These are phyloP conservation scores for Vollenhovia emeryi DNA, from an alignment of 1,140 invertebrate species.

Conservation along the genomic window DNA sequence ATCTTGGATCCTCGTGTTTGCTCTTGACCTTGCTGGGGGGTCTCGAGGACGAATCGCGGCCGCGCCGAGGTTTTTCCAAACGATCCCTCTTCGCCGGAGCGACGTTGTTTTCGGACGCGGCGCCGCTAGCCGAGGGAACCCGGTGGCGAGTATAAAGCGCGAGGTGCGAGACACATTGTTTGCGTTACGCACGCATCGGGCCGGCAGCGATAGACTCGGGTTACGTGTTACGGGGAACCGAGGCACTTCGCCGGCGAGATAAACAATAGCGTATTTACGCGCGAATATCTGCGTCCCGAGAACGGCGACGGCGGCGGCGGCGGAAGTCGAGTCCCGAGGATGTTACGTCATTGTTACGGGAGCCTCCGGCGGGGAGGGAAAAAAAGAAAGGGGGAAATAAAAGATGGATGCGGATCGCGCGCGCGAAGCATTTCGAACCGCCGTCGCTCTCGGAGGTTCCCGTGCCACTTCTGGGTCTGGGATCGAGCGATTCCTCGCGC, in stretches of 20 bases:
- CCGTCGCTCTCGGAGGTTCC: background rate
- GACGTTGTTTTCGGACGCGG: background rate
- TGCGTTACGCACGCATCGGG: slow-evolving; percentile 37
- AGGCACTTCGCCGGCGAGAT: background rate
- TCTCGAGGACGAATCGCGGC: background rate
- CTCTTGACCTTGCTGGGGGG: background rate
- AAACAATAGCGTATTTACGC: slow-evolving; percentile 18
- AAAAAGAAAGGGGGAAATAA: background rate
- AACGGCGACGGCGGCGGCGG: background rate
- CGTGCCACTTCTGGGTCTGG: slow-evolving; percentile 4
- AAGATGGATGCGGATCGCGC: no score
- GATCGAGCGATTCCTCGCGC: background rate
- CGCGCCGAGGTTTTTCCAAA: background rate
- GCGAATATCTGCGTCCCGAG: background rate
- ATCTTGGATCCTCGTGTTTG: background rate
- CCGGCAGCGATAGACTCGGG: slow-evolving; percentile 10
- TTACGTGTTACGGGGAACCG: slow-evolving; percentile 39
- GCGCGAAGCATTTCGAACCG: background rate
- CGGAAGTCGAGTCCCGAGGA: background rate
- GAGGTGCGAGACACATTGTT: slow-evolving; percentile 33
- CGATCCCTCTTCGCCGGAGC: background rate
- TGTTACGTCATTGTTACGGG: background rate
- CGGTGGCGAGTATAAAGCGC: background rate
- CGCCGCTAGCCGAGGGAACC: no score
- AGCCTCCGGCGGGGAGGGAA: background rate